Conservation (phyloP, 2,113 vertebrate species). For the Trogon surrucura region DNA sequence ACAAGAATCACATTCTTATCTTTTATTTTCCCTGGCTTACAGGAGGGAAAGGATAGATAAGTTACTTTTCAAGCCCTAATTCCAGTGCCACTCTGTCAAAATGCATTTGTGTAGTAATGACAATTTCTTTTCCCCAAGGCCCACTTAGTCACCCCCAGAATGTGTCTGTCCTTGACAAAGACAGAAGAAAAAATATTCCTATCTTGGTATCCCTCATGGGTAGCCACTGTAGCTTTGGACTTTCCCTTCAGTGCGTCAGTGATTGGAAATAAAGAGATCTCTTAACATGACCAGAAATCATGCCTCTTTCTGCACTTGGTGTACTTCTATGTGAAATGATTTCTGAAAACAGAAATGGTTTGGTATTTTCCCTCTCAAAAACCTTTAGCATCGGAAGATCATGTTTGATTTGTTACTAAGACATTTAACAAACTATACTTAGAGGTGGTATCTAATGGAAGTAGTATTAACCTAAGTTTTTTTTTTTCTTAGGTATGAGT, state of each 20-base stretch:
- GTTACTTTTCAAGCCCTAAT: neutral
- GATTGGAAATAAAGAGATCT: neutral
- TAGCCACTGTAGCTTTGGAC: neutral
- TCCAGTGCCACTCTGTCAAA: slow-evolving; percentile 16
- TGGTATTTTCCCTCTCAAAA: neutral
- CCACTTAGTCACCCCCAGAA: neutral
- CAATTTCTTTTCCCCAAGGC: neutral
- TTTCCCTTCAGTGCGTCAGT: neutral
- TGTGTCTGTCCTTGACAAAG: neutral
- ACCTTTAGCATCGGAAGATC: neutral
- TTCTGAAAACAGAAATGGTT: neutral
- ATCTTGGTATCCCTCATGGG: neutral
- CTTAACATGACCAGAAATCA: neutral
- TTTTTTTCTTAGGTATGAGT: neutral
- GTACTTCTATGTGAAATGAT: neutral
- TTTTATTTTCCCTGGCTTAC: neutral
- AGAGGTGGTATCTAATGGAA: neutral
- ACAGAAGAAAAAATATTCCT: neutral
- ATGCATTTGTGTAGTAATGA: neutral
- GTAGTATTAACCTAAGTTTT: neutral
- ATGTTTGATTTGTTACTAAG: neutral
- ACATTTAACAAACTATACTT: neutral
- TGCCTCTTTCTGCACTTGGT: neutral
- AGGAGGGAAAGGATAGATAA: neutral
- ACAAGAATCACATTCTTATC: neutral